Conservation (phyloP, 2,888 invertebrate species). For the Nomada ferruginata region DNA sequence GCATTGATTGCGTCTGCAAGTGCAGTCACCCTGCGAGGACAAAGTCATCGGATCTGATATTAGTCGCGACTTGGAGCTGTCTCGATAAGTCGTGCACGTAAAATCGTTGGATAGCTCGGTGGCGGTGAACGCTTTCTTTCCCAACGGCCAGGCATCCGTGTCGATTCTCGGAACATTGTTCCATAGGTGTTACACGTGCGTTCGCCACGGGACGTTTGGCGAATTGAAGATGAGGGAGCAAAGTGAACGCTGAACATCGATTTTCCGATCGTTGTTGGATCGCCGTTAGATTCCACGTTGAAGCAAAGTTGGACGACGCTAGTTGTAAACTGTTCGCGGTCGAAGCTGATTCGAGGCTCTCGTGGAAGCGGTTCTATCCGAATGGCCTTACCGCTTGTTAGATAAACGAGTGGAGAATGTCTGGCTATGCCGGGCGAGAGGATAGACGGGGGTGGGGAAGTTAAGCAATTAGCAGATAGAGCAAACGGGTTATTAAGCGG, state of each 20-base stretch:
- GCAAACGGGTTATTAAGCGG: constrained; percentile 26
- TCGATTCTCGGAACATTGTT: neutral
- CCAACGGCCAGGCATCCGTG: neutral
- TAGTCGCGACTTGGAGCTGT: constrained; percentile 7
- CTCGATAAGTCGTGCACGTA: constrained; percentile 24
- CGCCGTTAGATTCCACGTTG: neutral
- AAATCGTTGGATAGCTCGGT: constrained; percentile 38
- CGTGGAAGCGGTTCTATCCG: neutral
- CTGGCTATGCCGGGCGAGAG: neutral
- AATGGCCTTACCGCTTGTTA: constrained; percentile 4
- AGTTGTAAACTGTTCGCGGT: constrained; percentile 22
- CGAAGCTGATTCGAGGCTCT: constrained; percentile 13
- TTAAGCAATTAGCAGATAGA: constrained; percentile 34
- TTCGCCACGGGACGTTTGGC: neutral
- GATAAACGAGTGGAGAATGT: neutral
- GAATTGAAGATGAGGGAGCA: neutral
- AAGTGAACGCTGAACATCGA: neutral
- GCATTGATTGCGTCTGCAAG: constrained; percentile 59
- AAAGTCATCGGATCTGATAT: constrained; percentile 40
- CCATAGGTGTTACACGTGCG: neutral
- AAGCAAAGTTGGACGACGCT: constrained; percentile 4
- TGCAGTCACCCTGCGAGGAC: constrained; percentile 43
- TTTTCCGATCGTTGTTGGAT: constrained; percentile 6
- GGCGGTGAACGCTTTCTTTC: neutral
- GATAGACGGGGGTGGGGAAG: constrained; percentile 1